A percentile compares a stretch with the other conserved stretches of the same genome.
These are phyloP conservation scores for Danio tinwini DNA, from an alignment of 2,797 vertebrate genomes.

Conservation along the genomic window DNA sequence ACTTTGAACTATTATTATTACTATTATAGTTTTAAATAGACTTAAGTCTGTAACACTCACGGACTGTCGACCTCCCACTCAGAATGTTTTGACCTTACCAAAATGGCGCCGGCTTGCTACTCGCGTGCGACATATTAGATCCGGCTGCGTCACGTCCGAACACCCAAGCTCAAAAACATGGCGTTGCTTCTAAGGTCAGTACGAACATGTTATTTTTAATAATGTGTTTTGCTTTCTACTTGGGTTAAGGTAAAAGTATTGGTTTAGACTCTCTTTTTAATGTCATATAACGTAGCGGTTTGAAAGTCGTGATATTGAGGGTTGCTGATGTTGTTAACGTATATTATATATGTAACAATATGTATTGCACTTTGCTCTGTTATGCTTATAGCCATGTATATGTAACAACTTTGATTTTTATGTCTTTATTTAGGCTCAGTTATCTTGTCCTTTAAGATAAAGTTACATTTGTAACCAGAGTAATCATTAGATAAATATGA, in stretches of 20 bases:
- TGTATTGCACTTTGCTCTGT: background rate
- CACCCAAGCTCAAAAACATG: conserved; percentile 69
- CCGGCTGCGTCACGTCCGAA: conserved; percentile 68
- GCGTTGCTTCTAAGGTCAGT: conserved; percentile 85
- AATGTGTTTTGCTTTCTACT: background rate
- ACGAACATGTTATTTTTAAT: conserved; percentile 11
- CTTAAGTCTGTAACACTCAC: no score
- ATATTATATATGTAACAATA: background rate
- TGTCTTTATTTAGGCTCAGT: background rate
- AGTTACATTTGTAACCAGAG: background rate
- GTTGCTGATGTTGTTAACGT: background rate
- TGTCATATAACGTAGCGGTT: background rate
- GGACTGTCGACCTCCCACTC: no score
- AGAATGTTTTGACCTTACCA: conserved; percentile 14
- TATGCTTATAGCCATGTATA: background rate
- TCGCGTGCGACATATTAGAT: conserved; percentile 42
- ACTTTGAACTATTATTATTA: background rate
- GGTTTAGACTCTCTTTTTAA: background rate
- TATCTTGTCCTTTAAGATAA: background rate
- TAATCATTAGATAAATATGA: no score
- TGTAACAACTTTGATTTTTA: background rate
- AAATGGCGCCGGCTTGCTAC: conserved; percentile 7
- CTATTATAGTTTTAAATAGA: background rate
- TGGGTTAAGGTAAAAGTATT: background rate
- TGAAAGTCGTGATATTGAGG: background rate